Evolutionary conservation across 2,113 vertebrate species (phyloP).

Genomic region (Noturus placidus): DNA sequence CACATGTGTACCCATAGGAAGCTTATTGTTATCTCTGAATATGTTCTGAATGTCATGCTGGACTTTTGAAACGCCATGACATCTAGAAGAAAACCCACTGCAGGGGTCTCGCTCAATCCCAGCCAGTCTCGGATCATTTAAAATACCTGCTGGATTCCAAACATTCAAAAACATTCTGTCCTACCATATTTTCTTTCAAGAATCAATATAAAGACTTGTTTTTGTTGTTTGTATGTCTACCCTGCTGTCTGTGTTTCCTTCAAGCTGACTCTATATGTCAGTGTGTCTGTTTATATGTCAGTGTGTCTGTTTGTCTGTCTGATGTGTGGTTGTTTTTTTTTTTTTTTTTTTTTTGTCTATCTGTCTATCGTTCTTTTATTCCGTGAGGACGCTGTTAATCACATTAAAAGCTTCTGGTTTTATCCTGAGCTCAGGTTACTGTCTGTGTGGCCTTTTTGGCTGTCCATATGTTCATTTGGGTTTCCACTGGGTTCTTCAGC

Average conservation of each 20-base stretch:
- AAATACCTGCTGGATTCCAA: neutral
- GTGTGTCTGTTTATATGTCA: neutral
- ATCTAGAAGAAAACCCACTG: neutral
- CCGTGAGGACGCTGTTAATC: neutral
- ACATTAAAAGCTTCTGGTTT: neutral
- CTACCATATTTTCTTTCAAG: neutral
- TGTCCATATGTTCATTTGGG: neutral
- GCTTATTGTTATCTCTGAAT: conserved; percentile 31
- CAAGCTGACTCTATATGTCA: neutral
- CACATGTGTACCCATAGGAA: conserved; percentile 7
- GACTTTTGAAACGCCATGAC: conserved; percentile 16
- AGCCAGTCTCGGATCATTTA: neutral
- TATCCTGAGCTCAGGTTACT: neutral
- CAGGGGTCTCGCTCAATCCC: neutral
- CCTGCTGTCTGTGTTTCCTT: neutral
- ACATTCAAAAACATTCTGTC: neutral
- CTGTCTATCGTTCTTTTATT: neutral
- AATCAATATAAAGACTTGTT: neutral
- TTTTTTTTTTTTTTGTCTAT: neutral
- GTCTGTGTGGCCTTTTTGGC: neutral
- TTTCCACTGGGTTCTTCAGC: neutral
- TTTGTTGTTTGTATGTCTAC: neutral
- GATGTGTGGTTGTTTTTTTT: neutral
- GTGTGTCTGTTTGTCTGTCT: neutral
- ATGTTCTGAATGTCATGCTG: conserved; percentile 18